Conservation (phyloP, 2,113 vertebrate species). For the Triplophysa rosa region DNA sequence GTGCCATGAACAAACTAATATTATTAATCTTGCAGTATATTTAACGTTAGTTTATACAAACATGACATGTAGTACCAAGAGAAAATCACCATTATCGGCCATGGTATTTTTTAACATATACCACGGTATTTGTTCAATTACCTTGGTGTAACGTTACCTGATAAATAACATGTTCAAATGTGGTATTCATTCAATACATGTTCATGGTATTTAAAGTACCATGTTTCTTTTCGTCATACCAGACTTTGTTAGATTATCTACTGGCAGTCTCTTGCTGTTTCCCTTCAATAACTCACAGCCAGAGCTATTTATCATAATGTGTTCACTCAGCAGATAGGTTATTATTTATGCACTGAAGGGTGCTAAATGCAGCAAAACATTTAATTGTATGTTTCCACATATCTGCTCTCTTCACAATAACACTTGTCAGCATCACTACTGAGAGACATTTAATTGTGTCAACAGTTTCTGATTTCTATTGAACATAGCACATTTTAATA, state of each 20-base stretch:
- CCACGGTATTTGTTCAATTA: neutral
- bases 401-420: neutral
- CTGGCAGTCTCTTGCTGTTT: neutral
- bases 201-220: neutral
- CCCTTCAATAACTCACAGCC: neutral
- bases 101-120: neutral
- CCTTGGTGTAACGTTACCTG: neutral
- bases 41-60: no score
- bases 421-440: constrained; percentile 10
- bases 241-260: neutral
- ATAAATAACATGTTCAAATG: neutral
- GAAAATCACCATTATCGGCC: neutral
- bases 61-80: no score
- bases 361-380: constrained; percentile 30
- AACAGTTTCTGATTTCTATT: neutral
- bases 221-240: neutral
- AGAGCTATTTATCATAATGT: constrained; percentile 27
- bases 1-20: no score
- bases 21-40: no score
- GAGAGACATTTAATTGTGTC: neutral
- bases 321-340: constrained; percentile 25
- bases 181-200: neutral
- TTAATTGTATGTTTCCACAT: constrained; percentile 16
- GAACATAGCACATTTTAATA: neutral
- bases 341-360: constrained; percentile 30